Conservation (phyloP, 2,888 invertebrate species). For the Aphodius granarius region DNA sequence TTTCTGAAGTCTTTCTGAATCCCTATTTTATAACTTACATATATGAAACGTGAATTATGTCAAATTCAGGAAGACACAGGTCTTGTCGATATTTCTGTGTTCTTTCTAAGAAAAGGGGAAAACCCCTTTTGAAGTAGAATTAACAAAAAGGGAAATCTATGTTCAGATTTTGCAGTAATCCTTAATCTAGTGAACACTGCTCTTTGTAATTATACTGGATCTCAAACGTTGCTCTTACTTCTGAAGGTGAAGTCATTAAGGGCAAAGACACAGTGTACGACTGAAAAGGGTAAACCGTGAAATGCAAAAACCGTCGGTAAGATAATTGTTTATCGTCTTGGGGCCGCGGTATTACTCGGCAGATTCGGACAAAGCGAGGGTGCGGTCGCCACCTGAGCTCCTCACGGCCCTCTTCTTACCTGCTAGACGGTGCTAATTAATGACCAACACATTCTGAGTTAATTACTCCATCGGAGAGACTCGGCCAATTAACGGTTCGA, state of each 20-base stretch:
- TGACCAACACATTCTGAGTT: conserved; percentile 49
- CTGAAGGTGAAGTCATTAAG: neutral
- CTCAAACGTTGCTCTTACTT: too few species aligned
- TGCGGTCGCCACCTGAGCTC: conserved; percentile 27
- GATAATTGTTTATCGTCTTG: conserved; percentile 38
- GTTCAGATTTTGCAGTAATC: too few species aligned
- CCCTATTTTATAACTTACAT: too few species aligned
- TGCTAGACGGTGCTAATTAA: conserved; percentile 44
- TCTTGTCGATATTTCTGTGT: too few species aligned
- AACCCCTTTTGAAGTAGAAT: too few species aligned
- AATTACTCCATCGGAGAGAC: conserved; percentile 47
- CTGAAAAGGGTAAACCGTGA: conserved; percentile 24
- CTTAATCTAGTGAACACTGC: too few species aligned
- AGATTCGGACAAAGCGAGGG: conserved; percentile 39
- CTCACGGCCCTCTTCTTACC: conserved; percentile 22
- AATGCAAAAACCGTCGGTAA: conserved; percentile 39
- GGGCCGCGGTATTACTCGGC: conserved; percentile 37
- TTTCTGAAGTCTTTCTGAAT: too few species aligned
- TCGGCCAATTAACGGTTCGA: conserved; percentile 51
- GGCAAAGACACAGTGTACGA: conserved; percentile 11
- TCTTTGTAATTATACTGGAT: too few species aligned
- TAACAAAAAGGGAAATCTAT: too few species aligned
- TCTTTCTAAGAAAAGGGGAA: too few species aligned
- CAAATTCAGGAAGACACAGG: too few species aligned
- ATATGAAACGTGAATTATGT: too few species aligned